A percentile compares a stretch with the other conserved stretches of the same genome.
Evolutionary conservation across 2,888 invertebrate genomes (phyloP).

Genomic region (Cryptophagus acutangulus): DNA sequence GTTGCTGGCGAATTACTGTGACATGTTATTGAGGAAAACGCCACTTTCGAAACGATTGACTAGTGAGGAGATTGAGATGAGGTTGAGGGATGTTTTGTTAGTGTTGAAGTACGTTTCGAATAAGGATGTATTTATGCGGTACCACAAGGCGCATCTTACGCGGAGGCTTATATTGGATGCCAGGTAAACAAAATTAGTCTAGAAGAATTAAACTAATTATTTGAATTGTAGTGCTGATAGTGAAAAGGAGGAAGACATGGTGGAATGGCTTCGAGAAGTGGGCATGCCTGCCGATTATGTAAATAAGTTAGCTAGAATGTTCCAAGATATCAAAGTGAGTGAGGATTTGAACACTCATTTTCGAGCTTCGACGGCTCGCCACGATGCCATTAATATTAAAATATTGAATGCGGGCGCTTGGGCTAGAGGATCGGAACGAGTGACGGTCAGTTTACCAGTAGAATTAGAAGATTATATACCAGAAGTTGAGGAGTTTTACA

Average conservation of each 20-base stretch:
- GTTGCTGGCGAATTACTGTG: constrained; percentile 97
- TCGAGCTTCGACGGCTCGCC: constrained; percentile 71
- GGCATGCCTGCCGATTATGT: constrained; percentile 99
- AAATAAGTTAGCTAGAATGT: constrained; percentile 96
- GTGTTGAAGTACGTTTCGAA: constrained; percentile 98
- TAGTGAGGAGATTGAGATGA: constrained; percentile 92
- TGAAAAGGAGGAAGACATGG: constrained; percentile 99
- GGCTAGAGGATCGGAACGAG: constrained; percentile 91
- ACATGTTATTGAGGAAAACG: constrained; percentile 95
- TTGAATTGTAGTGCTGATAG: constrained; percentile 77
- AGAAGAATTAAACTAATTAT: background rate
- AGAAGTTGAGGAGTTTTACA: constrained; percentile 98
- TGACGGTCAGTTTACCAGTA: constrained; percentile 91
- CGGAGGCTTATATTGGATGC: constrained; percentile 94
- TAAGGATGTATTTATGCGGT: constrained; percentile 99
- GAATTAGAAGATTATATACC: constrained; percentile 99
- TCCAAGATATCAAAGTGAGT: constrained; percentile 95
- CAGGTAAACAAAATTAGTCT: constrained; percentile 40
- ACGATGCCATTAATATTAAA: constrained; percentile 94
- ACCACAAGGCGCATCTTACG: constrained; percentile 97
- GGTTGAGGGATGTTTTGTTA: constrained; percentile 87
- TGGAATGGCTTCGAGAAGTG: constrained; percentile 94
- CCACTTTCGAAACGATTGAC: constrained; percentile 94
- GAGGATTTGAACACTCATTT: constrained; percentile 87
- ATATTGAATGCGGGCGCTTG: constrained; percentile 92